A percentile compares a stretch with the other conserved stretches of the same genome.
Evolutionary conservation across 2,888 invertebrate species (phyloP).

Genomic region (Spodoptera littoralis): DNA sequence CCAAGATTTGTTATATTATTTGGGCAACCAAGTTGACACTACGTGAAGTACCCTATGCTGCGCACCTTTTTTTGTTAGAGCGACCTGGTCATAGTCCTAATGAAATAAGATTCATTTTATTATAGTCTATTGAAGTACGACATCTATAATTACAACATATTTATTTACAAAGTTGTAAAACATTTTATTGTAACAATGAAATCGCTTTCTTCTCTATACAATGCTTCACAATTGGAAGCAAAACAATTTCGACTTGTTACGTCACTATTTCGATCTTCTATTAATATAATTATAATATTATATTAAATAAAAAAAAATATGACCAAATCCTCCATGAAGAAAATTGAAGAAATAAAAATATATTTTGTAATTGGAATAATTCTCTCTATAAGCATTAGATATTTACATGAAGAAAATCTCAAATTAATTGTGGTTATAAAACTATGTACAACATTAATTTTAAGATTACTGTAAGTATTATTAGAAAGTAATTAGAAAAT

Average conservation of each 20-base stretch:
- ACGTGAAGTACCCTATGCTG: no score
- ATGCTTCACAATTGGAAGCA: conserved; percentile 51
- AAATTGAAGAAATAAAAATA: conserved; percentile 67
- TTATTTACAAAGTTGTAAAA: conserved; percentile 43
- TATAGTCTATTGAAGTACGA: no score
- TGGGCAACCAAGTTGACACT: no score
- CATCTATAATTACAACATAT: conserved; percentile 15
- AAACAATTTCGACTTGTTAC: conserved; percentile 43
- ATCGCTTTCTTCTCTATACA: conserved; percentile 16
- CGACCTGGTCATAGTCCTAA: no score
- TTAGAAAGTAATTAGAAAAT: conserved; percentile 87
- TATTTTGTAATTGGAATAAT: conserved; percentile 80
- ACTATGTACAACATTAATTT: conserved; percentile 85
- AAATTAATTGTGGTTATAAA: conserved; percentile 87
- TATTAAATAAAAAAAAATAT: conserved; percentile 60
- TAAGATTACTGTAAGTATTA: conserved; percentile 89
- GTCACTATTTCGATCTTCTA: conserved; percentile 44
- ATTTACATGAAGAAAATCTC: conserved; percentile 85
- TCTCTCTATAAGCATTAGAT: conserved; percentile 87
- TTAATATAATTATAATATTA: conserved; percentile 39
- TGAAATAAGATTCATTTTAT: no score
- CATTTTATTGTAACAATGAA: conserved; percentile 18
- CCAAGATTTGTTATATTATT: no score
- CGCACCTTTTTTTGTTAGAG: no score
- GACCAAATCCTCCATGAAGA: conserved; percentile 77